Percentiles rank a stretch among this genome's conserved stretches.
These are phyloP conservation scores for Drosophila hamatofila DNA, from an alignment of 2,888 invertebrate genomes.

Conservation along the genomic window DNA sequence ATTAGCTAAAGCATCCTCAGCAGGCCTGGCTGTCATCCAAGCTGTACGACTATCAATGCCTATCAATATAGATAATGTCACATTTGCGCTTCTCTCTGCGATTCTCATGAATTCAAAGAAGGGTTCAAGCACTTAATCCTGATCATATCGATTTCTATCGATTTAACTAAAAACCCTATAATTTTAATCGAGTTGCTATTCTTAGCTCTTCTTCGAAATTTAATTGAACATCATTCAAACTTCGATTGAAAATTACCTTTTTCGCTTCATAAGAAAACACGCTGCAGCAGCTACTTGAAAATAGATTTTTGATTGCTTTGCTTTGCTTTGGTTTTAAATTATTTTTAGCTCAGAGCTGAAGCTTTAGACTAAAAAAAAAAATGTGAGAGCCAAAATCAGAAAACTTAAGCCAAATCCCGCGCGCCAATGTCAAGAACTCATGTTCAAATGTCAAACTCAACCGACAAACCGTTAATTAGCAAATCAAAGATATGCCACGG, in stretches of 20 bases:
- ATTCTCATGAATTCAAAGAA: background rate
- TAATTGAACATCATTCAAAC: background rate
- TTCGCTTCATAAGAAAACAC: background rate
- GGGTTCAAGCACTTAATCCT: too few relatives aligned
- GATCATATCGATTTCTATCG: too few relatives aligned
- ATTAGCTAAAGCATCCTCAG: too few relatives aligned
- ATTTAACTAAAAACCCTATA: too few relatives aligned
- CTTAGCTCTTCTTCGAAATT: too few relatives aligned
- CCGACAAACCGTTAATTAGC: conserved; percentile 84
- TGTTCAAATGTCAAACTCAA: conserved; percentile 83
- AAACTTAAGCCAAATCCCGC: conserved; percentile 49
- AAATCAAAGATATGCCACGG: conserved; percentile 80
- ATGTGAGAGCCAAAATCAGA: conserved; percentile 12
- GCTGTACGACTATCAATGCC: background rate
- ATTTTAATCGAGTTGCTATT: too few relatives aligned
- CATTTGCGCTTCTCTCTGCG: background rate
- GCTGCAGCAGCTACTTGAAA: background rate
- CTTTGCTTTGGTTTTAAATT: conserved; percentile 12
- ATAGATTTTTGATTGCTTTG: conserved; percentile 23
- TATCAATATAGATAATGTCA: background rate
- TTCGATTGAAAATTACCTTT: background rate
- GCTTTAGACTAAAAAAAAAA: background rate
- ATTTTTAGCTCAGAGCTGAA: background rate
- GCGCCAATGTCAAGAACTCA: conserved; percentile 81
- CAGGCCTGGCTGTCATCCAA: too few relatives aligned